These are phyloP conservation scores for Falco biarmicus DNA, from an alignment of 2,797 vertebrate genomes.

Conservation along the genomic window DNA sequence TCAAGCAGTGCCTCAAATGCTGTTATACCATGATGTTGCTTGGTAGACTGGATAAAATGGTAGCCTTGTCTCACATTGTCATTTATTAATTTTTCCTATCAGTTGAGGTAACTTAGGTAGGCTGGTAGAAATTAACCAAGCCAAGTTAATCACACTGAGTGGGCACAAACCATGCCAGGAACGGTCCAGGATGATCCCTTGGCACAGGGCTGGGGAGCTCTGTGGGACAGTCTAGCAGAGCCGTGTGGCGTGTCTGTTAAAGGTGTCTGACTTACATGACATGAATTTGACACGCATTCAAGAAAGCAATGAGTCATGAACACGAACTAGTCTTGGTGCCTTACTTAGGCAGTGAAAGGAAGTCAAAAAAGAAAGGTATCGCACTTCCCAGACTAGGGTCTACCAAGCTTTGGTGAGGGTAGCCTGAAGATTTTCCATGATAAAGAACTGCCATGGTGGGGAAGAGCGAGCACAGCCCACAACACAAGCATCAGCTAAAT, in stretches of 20 bases:
- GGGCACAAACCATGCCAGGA: background rate
- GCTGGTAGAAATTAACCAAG: background rate
- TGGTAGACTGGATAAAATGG: background rate
- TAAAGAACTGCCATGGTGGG: background rate
- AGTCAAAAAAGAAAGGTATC: background rate
- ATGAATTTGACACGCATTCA: background rate
- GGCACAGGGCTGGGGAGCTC: background rate
- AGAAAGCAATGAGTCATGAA: constrained; percentile 24
- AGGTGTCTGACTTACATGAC: background rate
- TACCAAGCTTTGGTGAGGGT: background rate
- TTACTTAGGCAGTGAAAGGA: background rate
- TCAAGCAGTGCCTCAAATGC: background rate
- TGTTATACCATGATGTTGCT: too few relatives aligned
- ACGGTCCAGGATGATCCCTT: background rate
- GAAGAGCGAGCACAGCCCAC: background rate
- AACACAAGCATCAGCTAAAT: background rate
- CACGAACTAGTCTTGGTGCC: background rate
- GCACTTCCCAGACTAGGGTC: background rate
- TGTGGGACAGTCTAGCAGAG: constrained; percentile 25
- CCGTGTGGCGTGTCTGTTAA: background rate
- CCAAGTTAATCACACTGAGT: background rate
- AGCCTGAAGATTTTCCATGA: background rate
- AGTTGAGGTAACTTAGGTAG: background rate
- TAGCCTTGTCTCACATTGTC: background rate
- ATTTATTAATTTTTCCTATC: background rate